Evolutionary conservation across 2,797 vertebrate species (phyloP).

Genomic region (Numenius phaeopus): DNA sequence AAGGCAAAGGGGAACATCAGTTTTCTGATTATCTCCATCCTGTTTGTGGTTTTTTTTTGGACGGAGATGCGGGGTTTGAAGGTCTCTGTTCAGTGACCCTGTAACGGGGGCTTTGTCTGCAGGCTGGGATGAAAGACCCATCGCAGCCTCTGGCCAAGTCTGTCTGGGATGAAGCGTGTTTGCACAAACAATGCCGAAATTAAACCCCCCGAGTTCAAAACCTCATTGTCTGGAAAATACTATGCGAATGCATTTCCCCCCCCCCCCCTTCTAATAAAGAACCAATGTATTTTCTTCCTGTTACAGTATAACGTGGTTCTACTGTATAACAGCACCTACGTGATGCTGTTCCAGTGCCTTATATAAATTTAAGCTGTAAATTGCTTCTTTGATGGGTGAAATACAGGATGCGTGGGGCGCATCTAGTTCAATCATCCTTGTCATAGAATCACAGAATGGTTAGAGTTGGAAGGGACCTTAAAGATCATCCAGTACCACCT

Average conservation of each 20-base stretch:
- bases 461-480: background rate
- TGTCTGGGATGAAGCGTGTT: background rate
- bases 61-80: background rate
- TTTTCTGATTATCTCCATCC: background rate
- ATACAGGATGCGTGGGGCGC: background rate
- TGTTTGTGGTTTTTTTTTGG: rapidly evolving
- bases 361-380: background rate
- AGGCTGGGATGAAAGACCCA: background rate
- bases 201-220: background rate
- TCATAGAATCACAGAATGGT: background rate
- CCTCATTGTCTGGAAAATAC: background rate
- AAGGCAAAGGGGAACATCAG: background rate
- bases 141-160: background rate
- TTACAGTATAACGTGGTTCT: background rate
- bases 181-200: background rate
- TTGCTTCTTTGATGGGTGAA: background rate
- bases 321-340: no score
- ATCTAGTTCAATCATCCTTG: background rate
- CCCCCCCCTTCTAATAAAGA: background rate
- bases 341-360: background rate
- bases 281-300: background rate
- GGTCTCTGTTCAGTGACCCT: background rate
- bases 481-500: background rate
- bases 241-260: background rate
- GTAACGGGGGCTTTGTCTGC: background rate